Evolutionary conservation across 2,888 invertebrate genomes (phyloP).

Genomic region (Coenonympha glycerion): DNA sequence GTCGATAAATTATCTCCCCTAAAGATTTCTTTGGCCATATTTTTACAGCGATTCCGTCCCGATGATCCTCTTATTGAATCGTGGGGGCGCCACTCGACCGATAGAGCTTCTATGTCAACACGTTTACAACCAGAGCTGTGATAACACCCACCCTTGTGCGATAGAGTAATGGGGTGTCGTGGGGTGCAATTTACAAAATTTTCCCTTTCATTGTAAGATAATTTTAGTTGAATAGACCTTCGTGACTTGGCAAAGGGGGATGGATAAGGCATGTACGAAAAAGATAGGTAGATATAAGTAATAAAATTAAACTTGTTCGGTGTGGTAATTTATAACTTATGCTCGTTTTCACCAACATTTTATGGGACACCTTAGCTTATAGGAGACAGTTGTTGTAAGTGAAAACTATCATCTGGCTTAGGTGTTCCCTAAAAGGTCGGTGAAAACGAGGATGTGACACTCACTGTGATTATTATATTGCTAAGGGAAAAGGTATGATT

Average conservation of each 20-base stretch:
- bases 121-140: conserved; percentile 22
- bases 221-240: conserved; percentile 50
- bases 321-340: background rate
- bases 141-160: conserved; percentile 43
- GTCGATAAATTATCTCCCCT: background rate
- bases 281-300: too few relatives aligned
- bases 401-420: too few relatives aligned
- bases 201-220: conserved; percentile 64
- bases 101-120: conserved; percentile 21
- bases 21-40: background rate
- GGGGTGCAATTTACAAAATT: conserved; percentile 64
- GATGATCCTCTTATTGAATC: conserved; percentile 6
- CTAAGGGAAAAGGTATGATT: too few relatives aligned
- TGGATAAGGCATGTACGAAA: conserved; percentile 1
- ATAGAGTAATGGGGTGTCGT: conserved; percentile 58
- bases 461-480: too few relatives aligned
- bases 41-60: conserved; percentile 3
- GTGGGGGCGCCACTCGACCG: conserved; percentile 12
- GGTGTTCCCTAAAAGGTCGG: too few relatives aligned
- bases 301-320: background rate
- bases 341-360: too few relatives aligned
- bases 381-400: too few relatives aligned
- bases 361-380: too few relatives aligned
- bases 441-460: too few relatives aligned
- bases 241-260: conserved; percentile 54